Evolutionary conservation across 2,797 vertebrate species (phyloP).

Genomic region (Anguilla anguilla): DNA sequence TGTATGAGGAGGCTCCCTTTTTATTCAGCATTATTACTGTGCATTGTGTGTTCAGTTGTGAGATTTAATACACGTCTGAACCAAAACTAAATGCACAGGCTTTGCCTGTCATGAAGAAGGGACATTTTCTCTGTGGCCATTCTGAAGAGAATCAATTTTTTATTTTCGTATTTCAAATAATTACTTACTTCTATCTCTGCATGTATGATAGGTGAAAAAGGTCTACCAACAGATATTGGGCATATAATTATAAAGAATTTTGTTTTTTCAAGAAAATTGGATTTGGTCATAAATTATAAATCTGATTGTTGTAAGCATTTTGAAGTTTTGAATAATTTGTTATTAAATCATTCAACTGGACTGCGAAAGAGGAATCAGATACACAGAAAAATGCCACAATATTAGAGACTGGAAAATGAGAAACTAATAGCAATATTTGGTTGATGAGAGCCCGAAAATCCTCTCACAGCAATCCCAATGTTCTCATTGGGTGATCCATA

Average conservation of each 20-base stretch:
- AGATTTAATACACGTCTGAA: slow-evolving; percentile 56
- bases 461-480: background rate
- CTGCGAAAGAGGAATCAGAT: background rate
- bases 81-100: slow-evolving; percentile 56
- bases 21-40: slow-evolving; percentile 25
- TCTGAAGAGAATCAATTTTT: slow-evolving; percentile 32
- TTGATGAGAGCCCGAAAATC: background rate
- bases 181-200: background rate
- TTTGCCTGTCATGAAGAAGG: slow-evolving; percentile 46
- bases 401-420: background rate
- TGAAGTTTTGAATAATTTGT: background rate
- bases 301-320: background rate
- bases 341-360: background rate
- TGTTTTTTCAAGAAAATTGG: background rate
- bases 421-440: background rate
- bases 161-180: background rate
- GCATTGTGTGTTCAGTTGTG: slow-evolving; percentile 44
- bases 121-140: slow-evolving; percentile 8
- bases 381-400: background rate
- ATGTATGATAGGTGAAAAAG: background rate
- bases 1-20: background rate
- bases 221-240: background rate
- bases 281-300: background rate
- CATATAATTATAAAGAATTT: no score
- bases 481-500: background rate